These are phyloP conservation scores for Esox lucius DNA, from an alignment of 2,797 vertebrate species.

Conservation along the genomic window DNA sequence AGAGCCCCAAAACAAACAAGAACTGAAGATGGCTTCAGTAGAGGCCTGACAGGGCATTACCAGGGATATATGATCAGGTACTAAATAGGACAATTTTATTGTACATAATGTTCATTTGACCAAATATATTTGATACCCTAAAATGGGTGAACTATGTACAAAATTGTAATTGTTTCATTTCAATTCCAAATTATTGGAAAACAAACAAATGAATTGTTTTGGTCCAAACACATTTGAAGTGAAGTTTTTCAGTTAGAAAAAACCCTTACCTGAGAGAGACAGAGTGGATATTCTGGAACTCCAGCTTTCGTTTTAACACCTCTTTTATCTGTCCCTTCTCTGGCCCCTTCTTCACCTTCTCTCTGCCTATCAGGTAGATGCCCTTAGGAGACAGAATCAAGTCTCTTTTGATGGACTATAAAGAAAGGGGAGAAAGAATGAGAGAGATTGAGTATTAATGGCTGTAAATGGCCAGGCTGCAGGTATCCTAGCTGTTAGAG, in stretches of 20 bases:
- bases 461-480: neutral
- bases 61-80: no score
- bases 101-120: no score
- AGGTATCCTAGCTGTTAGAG: no score
- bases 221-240: neutral
- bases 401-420: constrained; percentile 91
- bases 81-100: no score
- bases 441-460: constrained; percentile 30
- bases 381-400: constrained; percentile 90
- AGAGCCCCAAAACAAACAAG: no score
- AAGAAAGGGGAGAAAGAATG: constrained; percentile 7
- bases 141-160: no score
- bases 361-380: constrained; percentile 92
- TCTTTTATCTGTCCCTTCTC: constrained; percentile 96
- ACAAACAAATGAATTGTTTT: neutral
- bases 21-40: no score
- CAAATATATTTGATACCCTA: no score
- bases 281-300: constrained; percentile 78
- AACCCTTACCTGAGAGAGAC: constrained; percentile 88
- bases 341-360: constrained; percentile 94
- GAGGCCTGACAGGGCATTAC: no score
- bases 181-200: neutral
- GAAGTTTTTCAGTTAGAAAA: neutral
- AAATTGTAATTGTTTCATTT: neutral
- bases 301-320: constrained; percentile 91